Percentiles rank a stretch among this genome's conserved stretches.
phyloP scores from a whole-genome alignment of 2,888 invertebrate species.

The Acrobasis suavella region DNA sequence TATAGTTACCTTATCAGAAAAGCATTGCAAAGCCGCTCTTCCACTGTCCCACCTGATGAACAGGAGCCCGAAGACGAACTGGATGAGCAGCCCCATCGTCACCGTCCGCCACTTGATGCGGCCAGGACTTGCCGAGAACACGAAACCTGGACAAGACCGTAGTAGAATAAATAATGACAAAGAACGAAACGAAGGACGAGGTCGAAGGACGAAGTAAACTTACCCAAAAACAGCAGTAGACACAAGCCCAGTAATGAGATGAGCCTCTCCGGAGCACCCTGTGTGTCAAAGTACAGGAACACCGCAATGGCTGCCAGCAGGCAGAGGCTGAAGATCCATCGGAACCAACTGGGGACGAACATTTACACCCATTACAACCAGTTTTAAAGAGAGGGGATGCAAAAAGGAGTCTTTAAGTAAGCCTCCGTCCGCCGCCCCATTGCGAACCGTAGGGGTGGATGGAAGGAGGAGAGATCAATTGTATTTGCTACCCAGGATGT shows the following conservation, averaged over 20 bases:
- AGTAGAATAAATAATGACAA: no score
- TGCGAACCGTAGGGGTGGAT: no score
- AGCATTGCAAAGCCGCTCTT: conserved; percentile 85
- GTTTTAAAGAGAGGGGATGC: no score
- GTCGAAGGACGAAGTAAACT: conserved; percentile 27
- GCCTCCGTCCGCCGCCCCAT: no score
- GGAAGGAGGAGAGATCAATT: no score
- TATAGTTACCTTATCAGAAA: conserved; percentile 83
- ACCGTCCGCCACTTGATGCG: conserved; percentile 91
- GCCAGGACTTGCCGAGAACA: conserved; percentile 68
- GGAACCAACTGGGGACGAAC: conserved; percentile 66
- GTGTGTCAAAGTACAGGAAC: conserved; percentile 86
- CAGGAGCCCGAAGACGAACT: conserved; percentile 92
- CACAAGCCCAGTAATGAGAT: conserved; percentile 86
- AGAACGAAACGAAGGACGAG: no score
- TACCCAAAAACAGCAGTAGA: conserved; percentile 81
- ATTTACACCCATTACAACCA: no score
- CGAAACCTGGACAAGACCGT: conserved; percentile 52
- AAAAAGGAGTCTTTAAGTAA: no score
- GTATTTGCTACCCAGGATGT: no score
- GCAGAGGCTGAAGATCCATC: conserved; percentile 60
- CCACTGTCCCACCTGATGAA: conserved; percentile 94
- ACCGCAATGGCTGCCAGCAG: conserved; percentile 76
- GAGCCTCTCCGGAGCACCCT: conserved; percentile 80
- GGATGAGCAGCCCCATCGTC: conserved; percentile 89